Base-by-base conservation (phyloP, 1,140 invertebrate genomes). In the Camponotus floridanus region DNA sequence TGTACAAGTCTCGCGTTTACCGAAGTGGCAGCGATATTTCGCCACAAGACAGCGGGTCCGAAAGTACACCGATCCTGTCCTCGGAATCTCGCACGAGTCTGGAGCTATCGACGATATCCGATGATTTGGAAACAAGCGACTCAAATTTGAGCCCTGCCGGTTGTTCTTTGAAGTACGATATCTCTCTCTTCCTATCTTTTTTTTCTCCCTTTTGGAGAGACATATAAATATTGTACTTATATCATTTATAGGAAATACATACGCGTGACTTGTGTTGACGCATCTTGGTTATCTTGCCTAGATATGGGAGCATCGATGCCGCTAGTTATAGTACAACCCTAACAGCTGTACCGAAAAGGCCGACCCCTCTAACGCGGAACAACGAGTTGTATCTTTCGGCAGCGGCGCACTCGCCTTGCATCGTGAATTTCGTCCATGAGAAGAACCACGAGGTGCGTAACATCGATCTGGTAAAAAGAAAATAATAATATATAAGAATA, bases 41-140 rank as follows among this genome's bases (percentile, higher is more conserved):
- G 18, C 68, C 86, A 9, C 86, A 76, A 45, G 91, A 93, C 62
- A 94, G 88, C 70, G 92, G 84, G 80, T 92, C 92, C 21, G 93
- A 93, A 57, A 93, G 92, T 71, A 83, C 90, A 21, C 90, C 91
- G n/a, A 76, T 94, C 31, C 61, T 93, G 18, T 90, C 90, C 8
- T 92, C 91, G 33, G 87, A 64, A 13, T 91, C 92, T n/a, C 85
- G 87, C 36, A 74, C 73, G 1, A 92, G 91, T n/a, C 31, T 71
- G 13, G 88, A 88, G 11, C 76, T 51, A 18, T 51, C 87, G 39
- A 61, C 64, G 61, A 89, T 91, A 76, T 83, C 92, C 78, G 86
- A 84, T 31, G 81, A 91, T 61, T 93, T 91, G 59, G 92, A 92
- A 33, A 93, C 87, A 1, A 93, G 92, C 39, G 89, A 93, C 57